phyloP scores from a whole-genome alignment of 2,888 invertebrate genomes.

The Pollenia labialis region DNA sequence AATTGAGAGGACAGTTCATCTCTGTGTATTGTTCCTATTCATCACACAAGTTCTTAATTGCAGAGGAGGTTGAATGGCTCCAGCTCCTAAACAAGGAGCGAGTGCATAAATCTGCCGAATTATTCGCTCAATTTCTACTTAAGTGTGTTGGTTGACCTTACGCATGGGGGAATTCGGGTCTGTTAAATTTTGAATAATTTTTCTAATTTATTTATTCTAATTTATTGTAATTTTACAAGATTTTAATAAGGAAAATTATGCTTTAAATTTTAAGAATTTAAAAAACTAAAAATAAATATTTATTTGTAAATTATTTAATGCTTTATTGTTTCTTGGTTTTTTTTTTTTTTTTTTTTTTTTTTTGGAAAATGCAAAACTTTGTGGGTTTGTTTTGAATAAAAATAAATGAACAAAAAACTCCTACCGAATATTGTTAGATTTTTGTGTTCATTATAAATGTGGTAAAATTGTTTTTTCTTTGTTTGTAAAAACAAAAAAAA shows the following conservation, averaged over 20 bases:
- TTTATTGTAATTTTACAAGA: too few relatives aligned
- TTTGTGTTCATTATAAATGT: slow-evolving; percentile 67
- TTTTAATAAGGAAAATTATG: background rate
- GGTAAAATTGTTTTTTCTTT: slow-evolving; percentile 45
- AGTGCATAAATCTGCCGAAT: too few relatives aligned
- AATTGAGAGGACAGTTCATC: too few relatives aligned
- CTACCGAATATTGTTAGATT: slow-evolving; percentile 50
- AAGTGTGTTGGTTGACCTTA: too few relatives aligned
- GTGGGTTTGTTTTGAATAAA: slow-evolving; percentile 32
- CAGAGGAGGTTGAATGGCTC: too few relatives aligned
- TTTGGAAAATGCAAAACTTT: slow-evolving; percentile 21
- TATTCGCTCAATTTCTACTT: too few relatives aligned
- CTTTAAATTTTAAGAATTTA: background rate
- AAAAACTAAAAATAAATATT: background rate
- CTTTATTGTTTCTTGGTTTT: slow-evolving; percentile 16
- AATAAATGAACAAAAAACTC: slow-evolving; percentile 3
- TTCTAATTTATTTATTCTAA: too few relatives aligned
- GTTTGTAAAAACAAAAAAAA: slow-evolving; percentile 37
- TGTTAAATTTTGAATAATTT: too few relatives aligned
- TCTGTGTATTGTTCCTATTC: too few relatives aligned
- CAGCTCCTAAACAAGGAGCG: too few relatives aligned
- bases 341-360: slow-evolving; percentile 6
- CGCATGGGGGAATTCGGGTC: too few relatives aligned
- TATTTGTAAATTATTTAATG: background rate
- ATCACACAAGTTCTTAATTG: too few relatives aligned